Evolutionary conservation across 1,140 invertebrate species (phyloP), one percentile per base, ranked within the genome.

Genomic region (Bombus haemorrhoidalis): DNA sequence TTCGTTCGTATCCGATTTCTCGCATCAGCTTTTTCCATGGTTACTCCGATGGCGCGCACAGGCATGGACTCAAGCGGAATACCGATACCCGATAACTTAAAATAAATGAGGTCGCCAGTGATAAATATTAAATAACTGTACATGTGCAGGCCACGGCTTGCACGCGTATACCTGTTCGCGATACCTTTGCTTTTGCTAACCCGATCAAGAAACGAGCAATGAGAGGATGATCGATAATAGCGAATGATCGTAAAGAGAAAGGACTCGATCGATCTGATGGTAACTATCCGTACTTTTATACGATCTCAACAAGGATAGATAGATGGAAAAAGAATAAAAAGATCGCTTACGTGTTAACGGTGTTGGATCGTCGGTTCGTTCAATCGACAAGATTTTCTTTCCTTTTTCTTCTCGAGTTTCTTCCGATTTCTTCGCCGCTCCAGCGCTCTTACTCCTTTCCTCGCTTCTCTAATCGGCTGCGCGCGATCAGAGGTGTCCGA

Each of bases 121-220:
- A 85, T 85, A 85, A 85, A 85, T 85, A 80, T 85, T 85, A 80
- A 85, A 41, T 80, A 85, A 85, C 75, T 64, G 68, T 43, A 78
- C 83, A 47, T 79, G 57, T 18, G 53, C 32, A 59, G n/a, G 37
- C 41, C n/a, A 37, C 64, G 34, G 62, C 57, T 59, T n/a, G 15
- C 6, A 10, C 39, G n/a, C n/a, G 39, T 34, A 43, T 43, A 75
- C 75, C 39, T 78, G 57, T 34, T 64, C 39, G 43, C 64, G 76
- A 79, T 75, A 76, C 39, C 4, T 83, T 82, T 32, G 25, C 22
- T 41, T 62, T 62, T 62, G 28, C 59, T 28, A 62, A 37, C 64
- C 13, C 10, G 25, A 83, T 22, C 22, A 8, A 73, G 15, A 37
- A 41, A 43, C 13, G 15, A 34, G 15, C 15, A 41, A 64, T 5